Evolutionary conservation across 2,113 vertebrate species (phyloP).

Genomic region (Podocnemis expansa): DNA sequence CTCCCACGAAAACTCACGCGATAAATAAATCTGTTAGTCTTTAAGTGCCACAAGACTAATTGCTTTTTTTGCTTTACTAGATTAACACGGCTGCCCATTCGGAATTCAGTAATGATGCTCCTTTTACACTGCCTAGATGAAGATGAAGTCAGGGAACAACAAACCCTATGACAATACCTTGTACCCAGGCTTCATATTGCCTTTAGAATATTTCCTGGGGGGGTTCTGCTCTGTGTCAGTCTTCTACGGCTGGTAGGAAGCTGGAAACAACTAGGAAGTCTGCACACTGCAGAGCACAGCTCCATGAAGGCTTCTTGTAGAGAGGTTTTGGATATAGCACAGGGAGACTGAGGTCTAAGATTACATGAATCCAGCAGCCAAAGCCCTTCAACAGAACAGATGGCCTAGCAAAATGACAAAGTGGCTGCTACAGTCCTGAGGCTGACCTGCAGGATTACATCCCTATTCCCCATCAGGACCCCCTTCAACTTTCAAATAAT

Average conservation of each 20-base stretch:
- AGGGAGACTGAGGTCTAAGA: not conserved
- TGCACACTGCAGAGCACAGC: not conserved
- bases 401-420: not conserved
- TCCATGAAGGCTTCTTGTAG: not conserved
- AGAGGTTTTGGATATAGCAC: too few relatives aligned
- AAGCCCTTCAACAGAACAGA: not conserved
- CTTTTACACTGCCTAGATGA: not conserved
- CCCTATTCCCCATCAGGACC: not conserved
- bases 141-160: not conserved
- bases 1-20: too few relatives aligned
- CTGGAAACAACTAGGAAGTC: not conserved
- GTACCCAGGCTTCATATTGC: not conserved
- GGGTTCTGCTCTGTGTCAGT: not conserved
- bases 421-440: not conserved
- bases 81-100: too few relatives aligned
- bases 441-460: fast-evolving
- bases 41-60: too few relatives aligned
- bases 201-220: too few relatives aligned
- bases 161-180: not conserved
- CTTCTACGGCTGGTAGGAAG: not conserved
- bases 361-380: fast-evolving
- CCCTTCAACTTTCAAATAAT: fast-evolving
- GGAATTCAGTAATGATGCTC: not conserved
- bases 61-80: too few relatives aligned
- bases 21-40: too few relatives aligned